These are phyloP conservation scores for Pachyseris speciosa DNA, from an alignment of 64 coral and sea anemone species.

Conservation along the genomic window DNA sequence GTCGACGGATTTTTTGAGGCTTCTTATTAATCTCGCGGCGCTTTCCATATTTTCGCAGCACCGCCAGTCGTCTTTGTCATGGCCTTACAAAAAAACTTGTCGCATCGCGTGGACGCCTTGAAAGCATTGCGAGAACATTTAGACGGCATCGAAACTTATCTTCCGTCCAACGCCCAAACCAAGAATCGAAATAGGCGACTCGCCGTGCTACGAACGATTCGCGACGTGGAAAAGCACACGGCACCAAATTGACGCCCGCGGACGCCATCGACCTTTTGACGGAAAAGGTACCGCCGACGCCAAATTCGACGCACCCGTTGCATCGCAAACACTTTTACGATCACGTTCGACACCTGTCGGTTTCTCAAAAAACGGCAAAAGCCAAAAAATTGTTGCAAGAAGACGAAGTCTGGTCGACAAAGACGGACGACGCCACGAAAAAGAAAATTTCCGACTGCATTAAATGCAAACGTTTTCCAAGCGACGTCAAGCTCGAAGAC, in stretches of 20 bases:
- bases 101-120: neutral
- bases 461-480: neutral
- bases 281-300: neutral
- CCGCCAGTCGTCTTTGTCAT: too few species aligned
- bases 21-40: neutral
- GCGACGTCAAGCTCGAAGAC: neutral
- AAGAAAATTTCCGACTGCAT: neutral
- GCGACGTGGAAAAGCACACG: neutral
- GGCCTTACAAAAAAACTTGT: neutral
- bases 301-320: neutral
- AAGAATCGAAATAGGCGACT: neutral
- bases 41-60: neutral
- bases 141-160: neutral
- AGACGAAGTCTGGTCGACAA: neutral
- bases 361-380: neutral
- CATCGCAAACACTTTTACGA: neutral
- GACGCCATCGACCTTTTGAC: neutral
- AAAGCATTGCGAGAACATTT: neutral
- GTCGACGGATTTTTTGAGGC: neutral
- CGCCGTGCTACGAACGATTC: neutral
- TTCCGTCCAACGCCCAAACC: neutral
- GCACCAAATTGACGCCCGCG: neutral
- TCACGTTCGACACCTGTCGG: neutral
- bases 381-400: neutral
- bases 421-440: neutral